Conservation (phyloP, 2,888 invertebrate genomes). For the Erannis defoliaria region DNA sequence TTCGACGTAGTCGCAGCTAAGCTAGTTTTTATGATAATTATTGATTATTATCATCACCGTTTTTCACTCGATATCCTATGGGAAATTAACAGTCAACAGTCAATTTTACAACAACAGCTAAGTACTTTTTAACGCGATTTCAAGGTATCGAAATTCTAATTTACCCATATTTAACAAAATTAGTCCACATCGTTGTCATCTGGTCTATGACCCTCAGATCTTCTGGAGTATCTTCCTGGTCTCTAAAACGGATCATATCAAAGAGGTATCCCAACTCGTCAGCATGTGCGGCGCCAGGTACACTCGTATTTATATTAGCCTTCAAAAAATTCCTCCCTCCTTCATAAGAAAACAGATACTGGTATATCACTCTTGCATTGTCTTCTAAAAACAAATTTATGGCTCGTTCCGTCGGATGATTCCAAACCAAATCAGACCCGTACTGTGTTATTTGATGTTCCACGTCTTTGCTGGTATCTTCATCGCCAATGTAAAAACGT, state of each 20-base stretch:
- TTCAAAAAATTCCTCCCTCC: constrained; percentile 56
- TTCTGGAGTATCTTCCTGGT: constrained; percentile 10
- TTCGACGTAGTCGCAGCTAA: too few species aligned
- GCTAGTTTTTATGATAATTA: too few species aligned
- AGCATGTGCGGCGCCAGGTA: constrained; percentile 13
- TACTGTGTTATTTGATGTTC: constrained; percentile 45
- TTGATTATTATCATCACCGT: too few species aligned
- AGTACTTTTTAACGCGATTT: too few species aligned
- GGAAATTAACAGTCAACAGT: too few species aligned
- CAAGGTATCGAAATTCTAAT: too few species aligned
- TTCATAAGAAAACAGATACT: constrained; percentile 58
- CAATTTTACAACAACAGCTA: too few species aligned
- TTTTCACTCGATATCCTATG: too few species aligned
- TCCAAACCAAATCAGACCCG: constrained; percentile 50
- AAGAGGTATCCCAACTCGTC: constrained; percentile 54
- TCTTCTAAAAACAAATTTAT: constrained; percentile 47
- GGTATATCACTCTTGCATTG: constrained; percentile 47
- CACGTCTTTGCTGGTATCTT: background rate
- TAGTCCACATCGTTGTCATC: constrained; percentile 25
- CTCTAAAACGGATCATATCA: constrained; percentile 18
- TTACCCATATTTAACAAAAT: constrained; percentile 47
- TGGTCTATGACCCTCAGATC: constrained; percentile 32
- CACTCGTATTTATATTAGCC: constrained; percentile 39
- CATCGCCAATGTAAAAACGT: constrained; percentile 21
- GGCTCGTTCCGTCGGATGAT: constrained; percentile 50